Percentiles rank a stretch among this genome's conserved stretches.
These are phyloP conservation scores for Crocidura indochinensis DNA, from an alignment of 2,797 vertebrate genomes.

Conservation along the genomic window DNA sequence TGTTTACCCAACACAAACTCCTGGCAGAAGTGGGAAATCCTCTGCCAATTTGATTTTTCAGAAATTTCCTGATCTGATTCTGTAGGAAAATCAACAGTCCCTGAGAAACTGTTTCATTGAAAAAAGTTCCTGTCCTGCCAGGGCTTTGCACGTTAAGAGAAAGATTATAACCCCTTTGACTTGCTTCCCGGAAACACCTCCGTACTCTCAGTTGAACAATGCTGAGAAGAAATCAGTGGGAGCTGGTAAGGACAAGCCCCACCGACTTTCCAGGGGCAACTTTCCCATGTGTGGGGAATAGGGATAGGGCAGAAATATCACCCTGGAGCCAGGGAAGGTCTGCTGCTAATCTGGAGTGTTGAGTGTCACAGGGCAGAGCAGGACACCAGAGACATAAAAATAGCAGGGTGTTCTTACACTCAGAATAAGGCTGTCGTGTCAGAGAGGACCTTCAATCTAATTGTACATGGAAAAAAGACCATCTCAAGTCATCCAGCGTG, in stretches of 20 bases:
- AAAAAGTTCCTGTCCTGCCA: slow-evolving; percentile 62
- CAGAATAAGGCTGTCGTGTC: slow-evolving; percentile 73
- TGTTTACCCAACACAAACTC: slow-evolving; percentile 46
- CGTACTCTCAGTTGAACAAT: slow-evolving; percentile 57
- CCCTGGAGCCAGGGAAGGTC: slow-evolving; percentile 68
- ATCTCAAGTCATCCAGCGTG: slow-evolving; percentile 27
- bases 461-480: slow-evolving; percentile 59
- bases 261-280: slow-evolving; percentile 23
- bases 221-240: slow-evolving; percentile 72
- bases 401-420: slow-evolving; percentile 81
- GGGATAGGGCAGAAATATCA: slow-evolving; percentile 42
- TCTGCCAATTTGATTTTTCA: slow-evolving; percentile 64
- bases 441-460: slow-evolving; percentile 69
- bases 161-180: slow-evolving; percentile 66
- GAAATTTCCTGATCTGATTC: slow-evolving; percentile 66
- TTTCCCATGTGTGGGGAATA: neutral
- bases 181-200: slow-evolving; percentile 72
- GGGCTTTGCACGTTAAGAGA: slow-evolving; percentile 73
- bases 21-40: slow-evolving; percentile 32
- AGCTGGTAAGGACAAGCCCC: slow-evolving; percentile 24
- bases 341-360: slow-evolving; percentile 80
- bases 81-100: slow-evolving; percentile 51
- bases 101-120: slow-evolving; percentile 40
- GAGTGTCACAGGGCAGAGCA: slow-evolving; percentile 82
- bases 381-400: slow-evolving; percentile 83